phyloP scores from a whole-genome alignment of 1,140 invertebrate species.

The Achroia grisella region DNA sequence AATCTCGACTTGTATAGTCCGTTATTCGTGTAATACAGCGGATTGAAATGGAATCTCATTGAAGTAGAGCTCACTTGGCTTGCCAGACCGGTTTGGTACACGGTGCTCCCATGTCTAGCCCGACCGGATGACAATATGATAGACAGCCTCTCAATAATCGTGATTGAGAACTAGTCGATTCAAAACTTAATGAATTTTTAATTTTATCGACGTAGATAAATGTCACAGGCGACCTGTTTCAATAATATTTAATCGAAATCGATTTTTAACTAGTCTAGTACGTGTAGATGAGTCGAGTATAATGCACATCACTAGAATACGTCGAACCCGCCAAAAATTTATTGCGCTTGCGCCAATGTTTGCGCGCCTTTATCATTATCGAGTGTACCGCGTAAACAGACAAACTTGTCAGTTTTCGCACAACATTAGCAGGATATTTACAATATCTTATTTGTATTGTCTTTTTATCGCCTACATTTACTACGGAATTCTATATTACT shows the following conservation, averaged over 20 bases:
- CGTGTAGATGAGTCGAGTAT: constrained; percentile 4
- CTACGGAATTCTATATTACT: too few relatives aligned
- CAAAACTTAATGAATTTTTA: not conserved
- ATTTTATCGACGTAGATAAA: not conserved
- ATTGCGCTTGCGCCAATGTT: constrained; percentile 41
- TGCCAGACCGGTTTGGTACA: constrained; percentile 51
- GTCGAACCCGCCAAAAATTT: constrained; percentile 27
- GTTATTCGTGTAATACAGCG: constrained; percentile 66
- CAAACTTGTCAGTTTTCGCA: constrained; percentile 42
- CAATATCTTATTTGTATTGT: too few relatives aligned
- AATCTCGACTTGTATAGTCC: constrained; percentile 42
- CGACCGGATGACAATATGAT: constrained; percentile 56
- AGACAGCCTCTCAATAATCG: constrained; percentile 34
- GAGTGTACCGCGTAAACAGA: constrained; percentile 12
- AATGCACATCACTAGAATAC: constrained; percentile 20
- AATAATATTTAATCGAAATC: constrained; percentile 8
- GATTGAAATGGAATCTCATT: constrained; percentile 70
- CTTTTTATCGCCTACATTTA: not conserved
- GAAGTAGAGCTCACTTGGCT: constrained; percentile 44
- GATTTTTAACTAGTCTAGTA: too few relatives aligned
- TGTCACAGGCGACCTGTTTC: not conserved
- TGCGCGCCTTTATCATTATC: constrained; percentile 31
- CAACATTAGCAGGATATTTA: too few relatives aligned
- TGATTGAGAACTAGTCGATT: constrained; percentile 17
- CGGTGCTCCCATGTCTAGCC: constrained; percentile 44